phyloP scores from a whole-genome alignment of 2,113 vertebrate species.

The Eclectus roratus region DNA sequence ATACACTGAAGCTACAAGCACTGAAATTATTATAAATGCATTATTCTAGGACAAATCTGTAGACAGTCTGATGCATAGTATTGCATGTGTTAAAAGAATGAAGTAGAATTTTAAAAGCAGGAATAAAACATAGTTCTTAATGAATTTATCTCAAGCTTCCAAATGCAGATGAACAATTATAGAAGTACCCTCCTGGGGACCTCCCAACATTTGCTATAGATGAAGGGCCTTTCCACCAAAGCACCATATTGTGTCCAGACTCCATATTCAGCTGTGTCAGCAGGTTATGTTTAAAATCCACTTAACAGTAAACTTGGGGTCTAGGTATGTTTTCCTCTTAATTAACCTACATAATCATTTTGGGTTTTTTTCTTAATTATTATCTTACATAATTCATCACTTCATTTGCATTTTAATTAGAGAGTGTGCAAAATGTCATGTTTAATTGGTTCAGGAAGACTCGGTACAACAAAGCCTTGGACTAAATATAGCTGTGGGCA shows the following conservation, averaged over 20 bases:
- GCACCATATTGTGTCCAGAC: background rate
- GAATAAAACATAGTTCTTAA: background rate
- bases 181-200: background rate
- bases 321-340: slow-evolving; percentile 66
- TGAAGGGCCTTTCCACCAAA: background rate
- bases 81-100: background rate
- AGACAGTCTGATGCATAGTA: background rate
- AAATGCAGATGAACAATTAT: background rate
- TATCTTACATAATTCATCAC: slow-evolving; percentile 65
- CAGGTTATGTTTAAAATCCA: slow-evolving; percentile 24
- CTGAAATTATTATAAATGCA: background rate
- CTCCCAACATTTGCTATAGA: background rate
- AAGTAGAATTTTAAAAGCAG: background rate
- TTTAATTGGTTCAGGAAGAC: slow-evolving; percentile 74
- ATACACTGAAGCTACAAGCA: background rate
- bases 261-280: slow-evolving; percentile 8
- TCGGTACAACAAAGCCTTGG: slow-evolving; percentile 59
- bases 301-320: slow-evolving; percentile 39
- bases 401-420: slow-evolving; percentile 81
- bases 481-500: slow-evolving; percentile 21
- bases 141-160: background rate
- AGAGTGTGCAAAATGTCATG: slow-evolving; percentile 70
- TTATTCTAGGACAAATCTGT: background rate
- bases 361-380: background rate
- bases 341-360: slow-evolving; percentile 68